Percentiles rank a stretch among this genome's conserved stretches.
Conservation (phyloP, 2,888 invertebrate species). For the Lobophora halterata region DNA sequence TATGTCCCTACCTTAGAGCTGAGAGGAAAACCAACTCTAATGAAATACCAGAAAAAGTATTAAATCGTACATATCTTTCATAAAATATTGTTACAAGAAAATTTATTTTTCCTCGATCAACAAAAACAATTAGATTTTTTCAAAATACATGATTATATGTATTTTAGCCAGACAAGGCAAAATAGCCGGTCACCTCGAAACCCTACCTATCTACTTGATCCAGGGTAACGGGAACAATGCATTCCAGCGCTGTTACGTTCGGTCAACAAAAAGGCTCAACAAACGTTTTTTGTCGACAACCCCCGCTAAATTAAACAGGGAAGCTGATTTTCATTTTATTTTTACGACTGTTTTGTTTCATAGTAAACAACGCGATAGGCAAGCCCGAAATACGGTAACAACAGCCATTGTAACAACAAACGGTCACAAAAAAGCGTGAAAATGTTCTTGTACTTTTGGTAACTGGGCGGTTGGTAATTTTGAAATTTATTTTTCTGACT, state of each 20-base stretch:
- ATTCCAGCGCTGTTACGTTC: slow-evolving; percentile 69
- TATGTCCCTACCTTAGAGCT: too few relatives aligned
- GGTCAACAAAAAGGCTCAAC: slow-evolving; percentile 70
- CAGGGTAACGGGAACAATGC: slow-evolving; percentile 71
- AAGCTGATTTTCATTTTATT: slow-evolving; percentile 66
- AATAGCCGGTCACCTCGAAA: slow-evolving; percentile 40
- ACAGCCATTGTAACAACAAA: slow-evolving; percentile 34
- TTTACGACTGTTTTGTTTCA: slow-evolving; percentile 53
- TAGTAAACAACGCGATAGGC: slow-evolving; percentile 49
- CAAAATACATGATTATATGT: too few relatives aligned
- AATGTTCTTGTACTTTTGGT: slow-evolving; percentile 17
- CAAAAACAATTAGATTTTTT: too few relatives aligned
- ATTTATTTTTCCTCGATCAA: too few relatives aligned
- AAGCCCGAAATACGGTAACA: slow-evolving; percentile 38
- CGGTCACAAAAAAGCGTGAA: slow-evolving; percentile 27
- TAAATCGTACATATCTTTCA: too few relatives aligned
- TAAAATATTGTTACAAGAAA: background rate
- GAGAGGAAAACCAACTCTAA: too few relatives aligned
- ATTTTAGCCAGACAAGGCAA: background rate
- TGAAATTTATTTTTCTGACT: too few relatives aligned
- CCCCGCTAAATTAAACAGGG: slow-evolving; percentile 77
- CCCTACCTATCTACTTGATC: slow-evolving; percentile 30
- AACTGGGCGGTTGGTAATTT: slow-evolving; percentile 7
- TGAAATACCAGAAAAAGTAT: slow-evolving; percentile 56
- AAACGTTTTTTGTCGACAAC: slow-evolving; percentile 71